A percentile compares a stretch with the other conserved stretches of the same genome.
phyloP scores from a whole-genome alignment of 2,888 invertebrate species.

The Apotomis betuletana region DNA sequence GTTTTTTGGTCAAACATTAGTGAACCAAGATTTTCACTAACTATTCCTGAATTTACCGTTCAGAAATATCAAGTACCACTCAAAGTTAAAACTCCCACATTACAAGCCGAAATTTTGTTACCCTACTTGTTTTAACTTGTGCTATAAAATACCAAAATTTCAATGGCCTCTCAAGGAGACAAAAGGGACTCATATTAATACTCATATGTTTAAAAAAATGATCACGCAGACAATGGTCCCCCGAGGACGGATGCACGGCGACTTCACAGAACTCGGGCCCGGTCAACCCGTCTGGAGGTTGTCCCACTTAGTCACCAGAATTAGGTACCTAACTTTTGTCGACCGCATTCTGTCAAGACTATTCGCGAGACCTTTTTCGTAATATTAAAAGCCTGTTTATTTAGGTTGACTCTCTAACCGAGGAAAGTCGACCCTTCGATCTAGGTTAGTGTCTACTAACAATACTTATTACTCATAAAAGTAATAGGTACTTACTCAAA shows the following conservation, averaged over 20 bases:
- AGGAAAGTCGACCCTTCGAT: neutral
- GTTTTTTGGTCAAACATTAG: no score
- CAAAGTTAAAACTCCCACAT: no score
- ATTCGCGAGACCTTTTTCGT: conserved; percentile 4
- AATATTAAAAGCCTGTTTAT: conserved; percentile 15
- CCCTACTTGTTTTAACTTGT: no score
- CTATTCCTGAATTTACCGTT: no score
- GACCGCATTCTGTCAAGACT: conserved; percentile 1
- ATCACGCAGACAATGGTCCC: conserved; percentile 3
- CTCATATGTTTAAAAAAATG: neutral
- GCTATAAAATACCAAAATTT: no score
- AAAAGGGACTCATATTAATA: neutral
- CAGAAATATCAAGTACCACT: no score
- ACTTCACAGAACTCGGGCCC: conserved; percentile 28
- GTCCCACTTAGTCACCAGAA: conserved; percentile 26
- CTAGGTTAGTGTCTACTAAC: neutral
- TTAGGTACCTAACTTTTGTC: conserved; percentile 28
- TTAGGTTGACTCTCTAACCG: neutral
- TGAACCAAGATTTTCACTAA: no score
- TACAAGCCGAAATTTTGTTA: no score
- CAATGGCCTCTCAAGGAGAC: neutral
- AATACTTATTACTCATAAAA: neutral
- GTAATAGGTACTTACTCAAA: no score
- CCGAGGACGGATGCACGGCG: conserved; percentile 16
- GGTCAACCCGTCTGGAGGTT: conserved; percentile 34